Percentiles rank a stretch among this genome's conserved stretches.
Evolutionary conservation across 2,797 vertebrate species (phyloP).

Genomic region (Okamejei kenojei): DNA sequence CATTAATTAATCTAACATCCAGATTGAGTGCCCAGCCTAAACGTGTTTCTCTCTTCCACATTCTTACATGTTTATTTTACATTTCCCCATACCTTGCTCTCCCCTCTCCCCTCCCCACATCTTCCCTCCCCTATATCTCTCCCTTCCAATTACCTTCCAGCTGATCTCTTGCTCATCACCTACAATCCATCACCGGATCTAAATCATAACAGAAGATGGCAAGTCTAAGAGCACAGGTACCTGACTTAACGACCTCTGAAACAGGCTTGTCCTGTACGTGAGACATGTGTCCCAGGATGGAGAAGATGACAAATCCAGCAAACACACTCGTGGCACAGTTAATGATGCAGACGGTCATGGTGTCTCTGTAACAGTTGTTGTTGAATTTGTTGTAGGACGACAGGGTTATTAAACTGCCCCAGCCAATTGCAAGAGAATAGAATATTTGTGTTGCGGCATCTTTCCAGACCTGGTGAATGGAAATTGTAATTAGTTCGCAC

Average conservation of each 20-base stretch:
- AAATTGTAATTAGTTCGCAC: constrained; percentile 38
- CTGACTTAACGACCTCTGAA: constrained; percentile 57
- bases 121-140: too few relatives aligned
- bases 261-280: constrained; percentile 61
- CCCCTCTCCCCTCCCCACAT: too few relatives aligned
- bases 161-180: too few relatives aligned
- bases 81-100: too few relatives aligned
- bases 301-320: constrained; percentile 91
- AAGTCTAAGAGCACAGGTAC: constrained; percentile 52
- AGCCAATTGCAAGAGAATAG: constrained; percentile 79
- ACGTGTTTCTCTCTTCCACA: too few relatives aligned
- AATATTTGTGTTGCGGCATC: constrained; percentile 92
- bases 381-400: constrained; percentile 90
- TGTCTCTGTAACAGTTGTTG: constrained; percentile 57
- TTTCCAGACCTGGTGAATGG: constrained; percentile 74
- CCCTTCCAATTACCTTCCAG: too few relatives aligned
- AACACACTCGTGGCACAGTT: constrained; percentile 83
- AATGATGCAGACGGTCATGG: constrained; percentile 68
- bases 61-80: too few relatives aligned
- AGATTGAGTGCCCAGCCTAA: too few relatives aligned
- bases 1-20: too few relatives aligned
- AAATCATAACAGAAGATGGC: too few relatives aligned
- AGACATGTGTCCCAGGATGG: constrained; percentile 90
- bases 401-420: constrained; percentile 79
- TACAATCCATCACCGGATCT: too few relatives aligned